A percentile compares a stretch with the other conserved stretches of the same genome.
phyloP scores from a whole-genome alignment of 1,140 invertebrate genomes.

The Rhizoglyphus robini region DNA sequence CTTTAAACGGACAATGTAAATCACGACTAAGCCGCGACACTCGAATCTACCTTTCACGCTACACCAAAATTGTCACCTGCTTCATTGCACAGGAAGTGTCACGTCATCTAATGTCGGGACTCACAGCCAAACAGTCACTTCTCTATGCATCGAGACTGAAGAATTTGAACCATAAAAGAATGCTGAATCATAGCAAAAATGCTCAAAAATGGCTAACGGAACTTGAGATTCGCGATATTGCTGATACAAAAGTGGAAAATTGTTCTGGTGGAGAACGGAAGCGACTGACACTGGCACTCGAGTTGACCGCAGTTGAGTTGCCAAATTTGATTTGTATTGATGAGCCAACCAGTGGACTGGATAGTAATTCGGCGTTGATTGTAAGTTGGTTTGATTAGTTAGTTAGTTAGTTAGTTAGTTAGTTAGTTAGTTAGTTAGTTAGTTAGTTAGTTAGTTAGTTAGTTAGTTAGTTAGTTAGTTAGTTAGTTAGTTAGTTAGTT shows the following conservation, averaged over 20 bases:
- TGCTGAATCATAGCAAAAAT: background rate
- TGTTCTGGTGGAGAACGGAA: slow-evolving; percentile 69
- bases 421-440: too few relatives aligned
- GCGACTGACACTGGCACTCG: slow-evolving; percentile 77
- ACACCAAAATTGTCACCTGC: background rate
- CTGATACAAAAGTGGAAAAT: slow-evolving; percentile 1
- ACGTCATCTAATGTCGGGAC: background rate
- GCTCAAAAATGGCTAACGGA: background rate
- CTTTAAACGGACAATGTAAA: background rate
- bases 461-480: too few relatives aligned
- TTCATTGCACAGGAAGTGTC: background rate
- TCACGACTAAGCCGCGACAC: background rate
- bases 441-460: too few relatives aligned
- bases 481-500: too few relatives aligned
- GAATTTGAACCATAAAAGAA: background rate
- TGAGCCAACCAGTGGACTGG: slow-evolving; percentile 37
- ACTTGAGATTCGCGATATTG: background rate
- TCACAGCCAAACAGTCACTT: background rate
- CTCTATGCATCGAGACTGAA: background rate
- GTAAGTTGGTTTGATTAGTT: too few relatives aligned
- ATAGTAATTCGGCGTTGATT: slow-evolving; percentile 30
- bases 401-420: too few relatives aligned
- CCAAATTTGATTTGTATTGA: slow-evolving; percentile 26
- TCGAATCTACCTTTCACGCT: background rate
- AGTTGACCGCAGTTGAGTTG: slow-evolving; percentile 49